A percentile compares a stretch with the other conserved stretches of the same genome.
phyloP scores from a whole-genome alignment of 2,797 vertebrate species.

The Huso huso region DNA sequence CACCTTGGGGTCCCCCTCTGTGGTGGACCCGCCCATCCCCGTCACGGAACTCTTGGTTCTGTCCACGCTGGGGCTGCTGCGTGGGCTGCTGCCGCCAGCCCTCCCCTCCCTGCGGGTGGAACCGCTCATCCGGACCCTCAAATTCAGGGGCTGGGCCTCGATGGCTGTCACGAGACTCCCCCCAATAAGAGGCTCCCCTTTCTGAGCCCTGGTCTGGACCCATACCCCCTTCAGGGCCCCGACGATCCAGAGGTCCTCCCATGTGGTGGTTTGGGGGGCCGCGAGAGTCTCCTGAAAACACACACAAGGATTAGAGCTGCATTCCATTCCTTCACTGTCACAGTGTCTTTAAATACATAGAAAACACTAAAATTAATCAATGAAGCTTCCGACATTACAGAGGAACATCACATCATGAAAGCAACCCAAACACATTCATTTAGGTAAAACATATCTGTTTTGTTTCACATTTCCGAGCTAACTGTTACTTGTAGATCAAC shows the following conservation, averaged over 20 bases:
- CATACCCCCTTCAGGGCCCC: slow-evolving; percentile 46
- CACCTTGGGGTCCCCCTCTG: slow-evolving; percentile 64
- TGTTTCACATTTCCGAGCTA: too few relatives aligned
- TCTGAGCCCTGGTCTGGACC: slow-evolving; percentile 74
- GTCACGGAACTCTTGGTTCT: slow-evolving; percentile 68
- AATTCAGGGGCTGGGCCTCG: slow-evolving; percentile 73
- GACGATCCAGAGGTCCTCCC: slow-evolving; percentile 73
- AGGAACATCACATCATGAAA: too few relatives aligned
- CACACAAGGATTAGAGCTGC: too few relatives aligned
- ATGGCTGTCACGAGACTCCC: slow-evolving; percentile 65
- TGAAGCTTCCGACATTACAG: too few relatives aligned
- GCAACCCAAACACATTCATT: too few relatives aligned
- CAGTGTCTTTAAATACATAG: too few relatives aligned
- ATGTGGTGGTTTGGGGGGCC: slow-evolving; percentile 87
- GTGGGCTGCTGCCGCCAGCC: slow-evolving; percentile 51
- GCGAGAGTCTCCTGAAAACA: slow-evolving; percentile 59
- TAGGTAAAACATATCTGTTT: too few relatives aligned
- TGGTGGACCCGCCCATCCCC: slow-evolving; percentile 62
- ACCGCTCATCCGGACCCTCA: slow-evolving; percentile 74
- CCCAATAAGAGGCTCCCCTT: slow-evolving; percentile 73
- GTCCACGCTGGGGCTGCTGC: slow-evolving; percentile 24
- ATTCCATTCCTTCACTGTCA: too few relatives aligned
- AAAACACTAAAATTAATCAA: too few relatives aligned
- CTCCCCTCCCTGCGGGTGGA: slow-evolving; percentile 70
- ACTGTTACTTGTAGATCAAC: too few relatives aligned